Conservation (phyloP, 2,888 invertebrate genomes). For the Tetranychus truncatus region DNA sequence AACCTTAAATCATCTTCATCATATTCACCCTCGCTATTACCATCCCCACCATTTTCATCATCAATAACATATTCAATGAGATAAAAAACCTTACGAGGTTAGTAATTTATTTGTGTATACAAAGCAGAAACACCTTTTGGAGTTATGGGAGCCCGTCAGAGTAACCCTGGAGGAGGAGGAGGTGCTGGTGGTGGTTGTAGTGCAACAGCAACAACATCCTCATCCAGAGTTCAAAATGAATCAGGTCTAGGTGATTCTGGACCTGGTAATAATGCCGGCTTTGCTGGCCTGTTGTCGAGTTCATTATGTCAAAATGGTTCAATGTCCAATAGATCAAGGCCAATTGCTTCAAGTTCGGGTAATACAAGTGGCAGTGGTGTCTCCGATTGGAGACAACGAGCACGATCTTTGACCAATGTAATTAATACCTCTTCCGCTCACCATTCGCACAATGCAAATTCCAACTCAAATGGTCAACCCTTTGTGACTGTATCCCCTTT, state of each 20-base stretch:
- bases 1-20: too few relatives aligned
- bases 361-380: constrained; percentile 7
- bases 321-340: not conserved
- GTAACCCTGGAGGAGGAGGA: not conserved
- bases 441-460: not conserved
- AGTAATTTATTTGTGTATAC: not conserved
- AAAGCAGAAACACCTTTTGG: not conserved
- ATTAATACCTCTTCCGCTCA: constrained; percentile 7
- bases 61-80: too few relatives aligned
- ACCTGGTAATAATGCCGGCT: not conserved
- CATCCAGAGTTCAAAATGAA: not conserved
- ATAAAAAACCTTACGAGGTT: too few relatives aligned
- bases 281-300: not conserved
- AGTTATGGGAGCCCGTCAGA: constrained; percentile 8
- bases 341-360: not conserved
- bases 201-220: not conserved
- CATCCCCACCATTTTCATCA: too few relatives aligned
- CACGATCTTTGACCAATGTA: constrained; percentile 26
- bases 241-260: not conserved
- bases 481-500: constrained; percentile 18
- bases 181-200: not conserved
- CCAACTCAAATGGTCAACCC: constrained; percentile 23
- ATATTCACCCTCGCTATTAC: too few relatives aligned
- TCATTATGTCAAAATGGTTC: constrained; percentile 9
- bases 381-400: constrained; percentile 25